Percentiles rank a stretch among this genome's conserved stretches.
Evolutionary conservation across 2,888 invertebrate genomes (phyloP).

Genomic region (Lasioglossum figueresi): DNA sequence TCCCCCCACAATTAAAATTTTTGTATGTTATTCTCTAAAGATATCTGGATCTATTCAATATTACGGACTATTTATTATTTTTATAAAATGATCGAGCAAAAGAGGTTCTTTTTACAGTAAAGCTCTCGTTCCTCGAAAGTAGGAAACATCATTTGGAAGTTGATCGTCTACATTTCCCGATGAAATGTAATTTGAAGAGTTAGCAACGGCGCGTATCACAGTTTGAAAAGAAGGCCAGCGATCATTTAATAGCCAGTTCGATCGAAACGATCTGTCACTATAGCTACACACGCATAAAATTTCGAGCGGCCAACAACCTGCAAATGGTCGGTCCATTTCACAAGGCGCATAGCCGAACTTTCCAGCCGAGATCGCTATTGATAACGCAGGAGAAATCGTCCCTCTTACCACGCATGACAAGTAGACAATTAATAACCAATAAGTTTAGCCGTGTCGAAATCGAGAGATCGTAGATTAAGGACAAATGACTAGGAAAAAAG

Average conservation of each 20-base stretch:
- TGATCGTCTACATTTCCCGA: neutral
- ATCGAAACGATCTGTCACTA: conserved; percentile 43
- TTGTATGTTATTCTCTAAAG: too few relatives aligned
- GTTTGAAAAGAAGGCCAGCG: neutral
- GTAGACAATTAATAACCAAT: conserved; percentile 69
- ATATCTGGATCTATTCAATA: too few relatives aligned
- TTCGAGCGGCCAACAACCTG: conserved; percentile 54
- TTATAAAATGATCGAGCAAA: neutral
- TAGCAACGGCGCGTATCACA: neutral
- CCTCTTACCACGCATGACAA: conserved; percentile 57
- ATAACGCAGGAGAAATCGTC: conserved; percentile 70
- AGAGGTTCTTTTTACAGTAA: neutral
- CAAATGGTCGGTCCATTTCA: conserved; percentile 49
- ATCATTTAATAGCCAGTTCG: conserved; percentile 37
- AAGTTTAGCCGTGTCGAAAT: conserved; percentile 59
- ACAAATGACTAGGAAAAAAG: conserved; percentile 46
- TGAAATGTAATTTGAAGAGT: conserved; percentile 8
- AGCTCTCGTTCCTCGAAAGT: neutral
- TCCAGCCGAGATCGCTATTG: conserved; percentile 65
- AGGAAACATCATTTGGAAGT: neutral
- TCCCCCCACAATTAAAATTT: too few relatives aligned
- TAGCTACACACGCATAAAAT: conserved; percentile 42
- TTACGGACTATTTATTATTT: too few relatives aligned
- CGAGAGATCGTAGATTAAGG: conserved; percentile 58
- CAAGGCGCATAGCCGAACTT: conserved; percentile 63